phyloP scores from a whole-genome alignment of 2,113 vertebrate species.

The Phasianus colchicus region DNA sequence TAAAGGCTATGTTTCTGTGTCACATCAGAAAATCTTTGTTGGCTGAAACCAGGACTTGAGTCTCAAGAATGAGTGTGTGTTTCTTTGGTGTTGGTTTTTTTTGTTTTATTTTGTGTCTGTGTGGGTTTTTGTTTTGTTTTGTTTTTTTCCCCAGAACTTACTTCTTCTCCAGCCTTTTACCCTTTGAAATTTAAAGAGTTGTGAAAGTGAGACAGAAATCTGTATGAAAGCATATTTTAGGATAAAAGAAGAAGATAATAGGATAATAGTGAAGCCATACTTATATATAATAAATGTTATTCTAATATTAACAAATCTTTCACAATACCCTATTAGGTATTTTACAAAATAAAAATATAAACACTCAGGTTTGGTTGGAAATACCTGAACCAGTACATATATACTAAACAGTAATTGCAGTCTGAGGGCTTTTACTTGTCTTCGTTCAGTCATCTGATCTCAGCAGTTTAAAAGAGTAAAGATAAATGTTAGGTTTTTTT shows the following conservation, averaged over 20 bases:
- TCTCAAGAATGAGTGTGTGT: not conserved
- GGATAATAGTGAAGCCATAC: not conserved
- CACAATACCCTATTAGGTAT: not conserved
- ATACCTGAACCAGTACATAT: not conserved
- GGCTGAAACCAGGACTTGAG: not conserved
- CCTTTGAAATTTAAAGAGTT: not conserved
- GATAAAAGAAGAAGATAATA: not conserved
- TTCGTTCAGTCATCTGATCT: not conserved
- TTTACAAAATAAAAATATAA: not conserved
- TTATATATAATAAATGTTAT: not conserved
- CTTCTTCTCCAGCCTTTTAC: not conserved
- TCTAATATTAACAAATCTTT: not conserved
- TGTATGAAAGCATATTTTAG: not conserved
- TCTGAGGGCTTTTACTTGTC: not conserved
- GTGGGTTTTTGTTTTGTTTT: too few relatives aligned
- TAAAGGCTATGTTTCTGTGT: not conserved
- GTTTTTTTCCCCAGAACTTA: not conserved
- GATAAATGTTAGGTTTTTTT: not conserved
- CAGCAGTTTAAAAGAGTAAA: not conserved
- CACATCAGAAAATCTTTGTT: not conserved
- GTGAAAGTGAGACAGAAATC: not conserved
- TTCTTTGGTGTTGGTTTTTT: rapidly evolving
- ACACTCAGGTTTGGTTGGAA: not conserved
- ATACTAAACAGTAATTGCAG: not conserved
- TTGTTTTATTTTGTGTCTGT: rapidly evolving